Base-by-base conservation (phyloP, 2,888 invertebrate genomes). In the Argyresthia goedartella region DNA sequence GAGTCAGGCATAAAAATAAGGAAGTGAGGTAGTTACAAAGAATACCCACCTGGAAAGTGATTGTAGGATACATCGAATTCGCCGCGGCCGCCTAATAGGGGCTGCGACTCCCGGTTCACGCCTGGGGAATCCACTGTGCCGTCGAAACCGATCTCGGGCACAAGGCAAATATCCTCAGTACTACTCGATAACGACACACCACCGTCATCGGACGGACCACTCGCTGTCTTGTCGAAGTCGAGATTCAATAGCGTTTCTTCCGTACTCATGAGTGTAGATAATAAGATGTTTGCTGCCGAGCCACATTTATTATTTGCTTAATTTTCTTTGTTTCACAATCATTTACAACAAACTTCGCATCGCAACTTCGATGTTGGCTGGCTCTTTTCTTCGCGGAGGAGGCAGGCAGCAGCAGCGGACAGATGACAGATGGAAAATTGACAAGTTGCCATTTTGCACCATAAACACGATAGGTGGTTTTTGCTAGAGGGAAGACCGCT, bases 41-140 rank as follows among this genome's bases (percentile, higher is more conserved):
- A 10, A 4, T 13, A 48, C 48, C 67, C 61, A 95, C 96, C 96
- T 87, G 95, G 92, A 80, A 97, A 97, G 71, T 93, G 91, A 78
- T 97, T 96, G 70, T 90, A 93, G 57, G 93, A 91, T 62, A 93
- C 92, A 62, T 92, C 88, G 67, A 86, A 82, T 69, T 92, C 92
- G 75, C 91, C 90, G 75, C 91, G 91, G 86, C 94, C 93, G 82
- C 95, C 95, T 52, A 98, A 89, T 61, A 98, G 91, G 75, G 97
- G 97, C 88, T 97, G 97, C 85, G 95, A 95, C 90, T 98, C 98
- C 71, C 96, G 91, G 85, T 93, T 94, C 57, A 91, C 90, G 58
- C 93, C 92, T 73, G 93, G 91, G 51, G 93, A 93, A 90, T 95
- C 95, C 92, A 94, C 91, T 88, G 91, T 91, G 82, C 92, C 89